These are phyloP conservation scores for Empidonax traillii DNA, from an alignment of 2,113 vertebrate genomes.

Conservation along the genomic window DNA sequence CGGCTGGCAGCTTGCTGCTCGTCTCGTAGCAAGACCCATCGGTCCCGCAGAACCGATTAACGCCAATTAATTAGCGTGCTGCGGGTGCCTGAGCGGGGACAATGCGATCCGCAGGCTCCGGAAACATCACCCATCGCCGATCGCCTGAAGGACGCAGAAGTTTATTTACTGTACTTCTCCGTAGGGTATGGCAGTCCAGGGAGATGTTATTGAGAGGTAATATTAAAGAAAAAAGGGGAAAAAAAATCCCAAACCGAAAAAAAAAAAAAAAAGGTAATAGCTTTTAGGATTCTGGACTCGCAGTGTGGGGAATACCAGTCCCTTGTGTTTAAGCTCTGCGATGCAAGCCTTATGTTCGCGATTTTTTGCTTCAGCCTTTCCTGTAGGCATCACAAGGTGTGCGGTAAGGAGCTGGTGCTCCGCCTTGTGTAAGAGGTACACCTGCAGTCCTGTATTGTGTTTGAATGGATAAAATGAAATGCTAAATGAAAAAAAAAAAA, in stretches of 20 bases:
- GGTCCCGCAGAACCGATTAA: not conserved
- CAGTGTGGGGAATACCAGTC: not conserved
- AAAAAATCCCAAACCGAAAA: not conserved
- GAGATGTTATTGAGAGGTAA: not conserved
- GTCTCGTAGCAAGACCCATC: no score
- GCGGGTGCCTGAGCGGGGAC: not conserved
- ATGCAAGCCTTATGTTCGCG: not conserved
- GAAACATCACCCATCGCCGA: not conserved
- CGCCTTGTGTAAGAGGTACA: not conserved
- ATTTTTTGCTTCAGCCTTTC: not conserved
- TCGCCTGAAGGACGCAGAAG: not conserved
- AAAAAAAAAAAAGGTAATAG: no score
- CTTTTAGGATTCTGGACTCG: not conserved
- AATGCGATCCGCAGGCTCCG: not conserved
- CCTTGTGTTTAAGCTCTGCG: not conserved
- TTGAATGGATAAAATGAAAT: not conserved
- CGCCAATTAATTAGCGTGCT: accelerated
- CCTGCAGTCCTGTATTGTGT: not conserved
- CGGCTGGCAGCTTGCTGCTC: accelerated
- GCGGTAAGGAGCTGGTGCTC: not conserved
- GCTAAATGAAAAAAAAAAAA: not conserved
- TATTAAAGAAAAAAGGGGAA: no score
- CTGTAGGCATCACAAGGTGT: not conserved
- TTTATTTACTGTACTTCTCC: not conserved
- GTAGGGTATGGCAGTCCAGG: accelerated